phyloP scores from a whole-genome alignment of 2,888 invertebrate species.

The Drosophila planitibia region DNA sequence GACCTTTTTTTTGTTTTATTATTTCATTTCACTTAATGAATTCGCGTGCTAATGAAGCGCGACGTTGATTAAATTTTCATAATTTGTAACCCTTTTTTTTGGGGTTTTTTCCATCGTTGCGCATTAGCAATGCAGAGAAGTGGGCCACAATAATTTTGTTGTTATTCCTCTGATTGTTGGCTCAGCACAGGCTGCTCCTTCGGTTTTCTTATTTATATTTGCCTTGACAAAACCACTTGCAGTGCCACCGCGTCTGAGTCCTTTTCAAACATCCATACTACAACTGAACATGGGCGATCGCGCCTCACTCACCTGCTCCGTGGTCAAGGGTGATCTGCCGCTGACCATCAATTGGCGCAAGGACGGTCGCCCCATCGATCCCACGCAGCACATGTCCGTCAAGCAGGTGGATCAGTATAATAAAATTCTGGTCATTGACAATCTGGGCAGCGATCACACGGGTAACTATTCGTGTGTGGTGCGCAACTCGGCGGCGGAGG shows the following conservation, averaged over 20 bases:
- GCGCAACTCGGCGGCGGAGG: constrained; percentile 90
- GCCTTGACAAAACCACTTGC: constrained; percentile 67
- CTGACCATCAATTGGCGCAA: constrained; percentile 92
- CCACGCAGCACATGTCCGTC: constrained; percentile 88
- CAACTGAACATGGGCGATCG: constrained; percentile 91
- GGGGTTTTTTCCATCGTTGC: constrained; percentile 10
- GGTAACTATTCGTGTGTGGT: constrained; percentile 92
- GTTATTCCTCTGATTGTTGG: constrained; percentile 19
- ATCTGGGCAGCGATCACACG: constrained; percentile 90
- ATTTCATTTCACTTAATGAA: constrained; percentile 65
- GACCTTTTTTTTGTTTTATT: constrained; percentile 43
- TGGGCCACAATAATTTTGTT: constrained; percentile 1
- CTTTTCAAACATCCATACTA: constrained; percentile 89
- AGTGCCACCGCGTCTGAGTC: constrained; percentile 92
- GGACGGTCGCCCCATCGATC: constrained; percentile 89
- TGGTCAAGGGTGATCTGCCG: constrained; percentile 91
- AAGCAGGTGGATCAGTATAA: constrained; percentile 91
- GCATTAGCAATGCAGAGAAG: constrained; percentile 22
- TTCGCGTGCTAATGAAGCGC: constrained; percentile 74
- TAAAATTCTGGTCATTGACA: constrained; percentile 92
- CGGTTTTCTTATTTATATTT: constrained; percentile 29
- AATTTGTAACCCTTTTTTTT: constrained; percentile 59
- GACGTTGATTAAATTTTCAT: constrained; percentile 76
- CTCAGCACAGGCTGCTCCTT: constrained; percentile 7
- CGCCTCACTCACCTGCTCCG: constrained; percentile 90